A percentile compares a stretch with the other conserved stretches of the same genome.
phyloP scores from a whole-genome alignment of 2,113 vertebrate species.

The Gadus macrocephalus region DNA sequence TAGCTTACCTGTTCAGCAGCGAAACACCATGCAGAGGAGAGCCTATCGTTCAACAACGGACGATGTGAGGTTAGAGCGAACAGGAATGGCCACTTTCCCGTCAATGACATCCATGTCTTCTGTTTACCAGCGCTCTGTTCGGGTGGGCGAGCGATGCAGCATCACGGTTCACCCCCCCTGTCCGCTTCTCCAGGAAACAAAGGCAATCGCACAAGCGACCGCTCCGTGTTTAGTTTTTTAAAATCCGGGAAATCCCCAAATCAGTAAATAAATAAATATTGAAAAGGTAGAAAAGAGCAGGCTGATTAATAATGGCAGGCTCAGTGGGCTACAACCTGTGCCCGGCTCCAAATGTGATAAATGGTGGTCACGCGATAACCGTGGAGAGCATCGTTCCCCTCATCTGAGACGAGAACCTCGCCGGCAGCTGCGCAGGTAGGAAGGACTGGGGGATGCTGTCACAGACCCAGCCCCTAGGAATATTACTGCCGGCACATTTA shows the following conservation, averaged over 20 bases:
- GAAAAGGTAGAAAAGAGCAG: background rate
- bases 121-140: slow-evolving; percentile 34
- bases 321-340: slow-evolving; percentile 17
- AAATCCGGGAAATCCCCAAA: too few species aligned
- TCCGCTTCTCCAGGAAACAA: slow-evolving; percentile 34
- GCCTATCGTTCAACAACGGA: background rate
- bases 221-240: slow-evolving; percentile 4
- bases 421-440: slow-evolving; percentile 47
- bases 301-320: background rate
- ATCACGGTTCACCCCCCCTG: slow-evolving; percentile 27
- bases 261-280: background rate
- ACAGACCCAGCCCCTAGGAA: slow-evolving; percentile 45
- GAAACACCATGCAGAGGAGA: slow-evolving; percentile 30
- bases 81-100: slow-evolving; percentile 16
- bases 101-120: slow-evolving; percentile 50
- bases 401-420: slow-evolving; percentile 45
- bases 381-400: slow-evolving; percentile 47
- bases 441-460: slow-evolving; percentile 32
- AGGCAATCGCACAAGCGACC: slow-evolving; percentile 27
- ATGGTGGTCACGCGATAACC: slow-evolving; percentile 48
- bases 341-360: slow-evolving; percentile 33
- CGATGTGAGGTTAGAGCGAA: slow-evolving; percentile 25
- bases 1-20: slow-evolving; percentile 49
- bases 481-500: slow-evolving; percentile 11
- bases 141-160: slow-evolving; percentile 37